A percentile compares a stretch with the other conserved stretches of the same genome.
Evolutionary conservation across 2,113 vertebrate species (phyloP).

Genomic region (Lipophrys pholis): DNA sequence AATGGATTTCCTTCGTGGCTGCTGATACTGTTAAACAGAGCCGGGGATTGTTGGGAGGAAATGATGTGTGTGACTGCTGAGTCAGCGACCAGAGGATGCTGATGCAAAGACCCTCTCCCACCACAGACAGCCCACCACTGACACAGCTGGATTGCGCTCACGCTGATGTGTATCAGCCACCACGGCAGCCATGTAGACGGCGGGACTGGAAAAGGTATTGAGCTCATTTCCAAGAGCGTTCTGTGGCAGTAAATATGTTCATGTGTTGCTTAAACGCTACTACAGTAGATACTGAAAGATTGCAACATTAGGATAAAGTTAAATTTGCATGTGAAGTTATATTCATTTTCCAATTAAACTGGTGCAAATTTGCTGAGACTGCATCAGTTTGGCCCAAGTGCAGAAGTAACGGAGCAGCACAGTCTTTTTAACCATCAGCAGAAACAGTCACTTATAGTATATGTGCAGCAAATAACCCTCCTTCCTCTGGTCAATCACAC

Average conservation of each 20-base stretch:
- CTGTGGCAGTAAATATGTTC: slow-evolving; percentile 1
- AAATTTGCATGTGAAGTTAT: neutral
- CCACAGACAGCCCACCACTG: slow-evolving; percentile 37
- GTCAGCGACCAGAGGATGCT: slow-evolving; percentile 50
- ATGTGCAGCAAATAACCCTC: slow-evolving; percentile 15
- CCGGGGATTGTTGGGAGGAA: slow-evolving; percentile 55
- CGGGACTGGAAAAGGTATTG: slow-evolving; percentile 11
- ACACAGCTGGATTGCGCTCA: slow-evolving; percentile 59
- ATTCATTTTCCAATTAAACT: neutral
- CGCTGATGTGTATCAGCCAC: slow-evolving; percentile 29
- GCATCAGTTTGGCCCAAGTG: too few relatives aligned
- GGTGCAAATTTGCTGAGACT: neutral
- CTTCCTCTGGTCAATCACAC: slow-evolving; percentile 23
- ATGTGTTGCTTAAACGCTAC: neutral
- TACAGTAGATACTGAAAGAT: neutral
- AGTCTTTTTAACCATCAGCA: too few relatives aligned
- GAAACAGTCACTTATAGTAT: too few relatives aligned
- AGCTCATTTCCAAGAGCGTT: slow-evolving; percentile 11
- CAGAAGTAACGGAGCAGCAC: too few relatives aligned
- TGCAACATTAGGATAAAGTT: neutral
- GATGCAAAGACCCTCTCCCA: slow-evolving; percentile 48
- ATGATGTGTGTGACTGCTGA: slow-evolving; percentile 59
- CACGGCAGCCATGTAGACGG: slow-evolving; percentile 6
- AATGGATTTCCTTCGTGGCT: slow-evolving; percentile 33
- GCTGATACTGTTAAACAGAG: slow-evolving; percentile 47